Evolutionary conservation across 37 sponge, comb jelly and placozoan genomes (phyloP).

Genomic region (Bolinopsis microptera): DNA sequence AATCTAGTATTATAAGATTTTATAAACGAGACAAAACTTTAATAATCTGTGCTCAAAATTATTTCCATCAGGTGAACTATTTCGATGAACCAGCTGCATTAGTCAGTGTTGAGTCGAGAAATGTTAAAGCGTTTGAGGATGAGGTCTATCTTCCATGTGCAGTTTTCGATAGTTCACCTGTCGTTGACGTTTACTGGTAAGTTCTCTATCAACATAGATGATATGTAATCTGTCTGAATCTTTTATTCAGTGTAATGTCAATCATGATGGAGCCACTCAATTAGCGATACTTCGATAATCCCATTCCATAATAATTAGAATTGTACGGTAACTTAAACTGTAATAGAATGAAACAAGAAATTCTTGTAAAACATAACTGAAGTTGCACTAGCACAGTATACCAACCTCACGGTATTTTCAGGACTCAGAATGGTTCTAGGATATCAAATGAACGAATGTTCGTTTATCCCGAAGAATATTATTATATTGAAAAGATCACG

Average conservation of each 20-base stretch:
- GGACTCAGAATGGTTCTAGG: background rate
- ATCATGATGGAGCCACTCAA: too few species aligned
- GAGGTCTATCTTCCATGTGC: background rate
- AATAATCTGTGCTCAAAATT: too few species aligned
- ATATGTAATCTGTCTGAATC: too few species aligned
- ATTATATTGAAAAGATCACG: background rate
- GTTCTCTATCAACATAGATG: too few species aligned
- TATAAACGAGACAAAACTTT: background rate
- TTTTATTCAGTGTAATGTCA: background rate
- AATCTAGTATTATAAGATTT: background rate
- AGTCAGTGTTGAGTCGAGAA: background rate
- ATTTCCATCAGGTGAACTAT: background rate
- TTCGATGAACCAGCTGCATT: background rate
- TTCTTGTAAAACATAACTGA: too few species aligned
- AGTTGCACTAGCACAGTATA: too few species aligned
- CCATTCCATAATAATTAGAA: too few species aligned
- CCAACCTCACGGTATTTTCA: too few species aligned
- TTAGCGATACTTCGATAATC: too few species aligned
- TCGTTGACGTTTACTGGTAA: background rate
- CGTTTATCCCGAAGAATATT: background rate
- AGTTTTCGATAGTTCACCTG: background rate
- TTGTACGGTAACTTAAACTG: too few species aligned
- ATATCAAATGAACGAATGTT: background rate
- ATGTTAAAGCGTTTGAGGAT: background rate
- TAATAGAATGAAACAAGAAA: too few species aligned